A percentile compares a stretch with the other conserved stretches of the same genome.
These are phyloP conservation scores for Limanda limanda DNA, from an alignment of 2,113 vertebrate genomes.

Conservation along the genomic window DNA sequence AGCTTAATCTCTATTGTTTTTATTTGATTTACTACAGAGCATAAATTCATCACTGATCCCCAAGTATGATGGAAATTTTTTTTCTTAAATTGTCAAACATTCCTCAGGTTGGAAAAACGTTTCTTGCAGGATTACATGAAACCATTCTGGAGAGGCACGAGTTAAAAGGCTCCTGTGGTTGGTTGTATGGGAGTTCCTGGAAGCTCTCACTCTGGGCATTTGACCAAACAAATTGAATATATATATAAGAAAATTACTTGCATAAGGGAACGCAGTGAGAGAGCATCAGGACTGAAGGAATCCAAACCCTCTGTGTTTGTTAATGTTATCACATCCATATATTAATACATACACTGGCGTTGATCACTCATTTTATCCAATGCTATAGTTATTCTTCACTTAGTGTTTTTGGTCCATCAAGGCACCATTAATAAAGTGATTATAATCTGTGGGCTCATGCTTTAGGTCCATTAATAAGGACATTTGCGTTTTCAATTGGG, in stretches of 20 bases:
- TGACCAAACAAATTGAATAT: constrained; percentile 27
- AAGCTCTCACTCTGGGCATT: constrained; percentile 7
- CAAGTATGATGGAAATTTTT: no score
- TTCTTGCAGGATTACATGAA: not conserved
- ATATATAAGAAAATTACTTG: constrained; percentile 10
- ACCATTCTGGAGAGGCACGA: not conserved
- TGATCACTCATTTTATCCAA: not conserved
- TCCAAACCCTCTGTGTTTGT: not conserved
- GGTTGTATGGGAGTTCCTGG: constrained; percentile 2
- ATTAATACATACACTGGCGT: not conserved
- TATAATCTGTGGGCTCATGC: not conserved
- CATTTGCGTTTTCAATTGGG: no score
- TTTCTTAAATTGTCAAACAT: no score
- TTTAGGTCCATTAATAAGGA: no score
- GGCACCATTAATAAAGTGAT: no score
- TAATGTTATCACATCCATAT: not conserved
- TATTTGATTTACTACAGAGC: no score
- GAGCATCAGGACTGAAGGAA: not conserved
- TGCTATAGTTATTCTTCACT: not conserved
- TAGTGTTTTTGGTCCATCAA: not conserved
- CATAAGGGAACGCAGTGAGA: not conserved
- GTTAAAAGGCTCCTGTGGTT: not conserved
- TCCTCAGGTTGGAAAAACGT: not conserved
- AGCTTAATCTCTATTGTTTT: no score
- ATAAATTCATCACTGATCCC: no score